Evolutionary conservation across 2,888 invertebrate genomes (phyloP).

Genomic region (Drosophila subsilvestris): DNA sequence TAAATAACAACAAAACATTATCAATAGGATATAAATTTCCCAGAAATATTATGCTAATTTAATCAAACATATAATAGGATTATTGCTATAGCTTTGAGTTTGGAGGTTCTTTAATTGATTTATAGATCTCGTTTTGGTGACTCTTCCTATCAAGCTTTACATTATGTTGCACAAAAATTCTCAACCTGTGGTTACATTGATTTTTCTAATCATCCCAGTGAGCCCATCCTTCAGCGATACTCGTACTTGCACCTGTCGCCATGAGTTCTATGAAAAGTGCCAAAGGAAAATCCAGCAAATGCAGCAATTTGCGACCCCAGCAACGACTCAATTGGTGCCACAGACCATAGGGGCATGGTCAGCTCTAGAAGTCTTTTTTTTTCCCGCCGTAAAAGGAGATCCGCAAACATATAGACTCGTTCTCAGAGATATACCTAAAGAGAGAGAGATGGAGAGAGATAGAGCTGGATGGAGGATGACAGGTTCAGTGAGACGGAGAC

Average conservation of each 20-base stretch:
- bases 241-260: background rate
- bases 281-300: conserved; percentile 7
- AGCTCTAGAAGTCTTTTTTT: conserved; percentile 27
- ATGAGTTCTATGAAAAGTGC: background rate
- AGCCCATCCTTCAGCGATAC: background rate
- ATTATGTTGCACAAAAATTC: no score
- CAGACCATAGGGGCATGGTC: conserved; percentile 32
- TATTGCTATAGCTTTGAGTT: no score
- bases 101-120: no score
- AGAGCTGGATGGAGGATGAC: background rate
- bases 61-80: no score
- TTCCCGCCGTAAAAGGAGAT: conserved; percentile 56
- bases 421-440: background rate
- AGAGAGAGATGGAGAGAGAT: background rate
- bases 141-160: background rate
- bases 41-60: no score
- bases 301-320: conserved; percentile 5
- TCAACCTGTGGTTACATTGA: no score
- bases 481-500: conserved; percentile 21
- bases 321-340: conserved; percentile 58
- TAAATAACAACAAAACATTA: no score
- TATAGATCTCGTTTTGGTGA: background rate
- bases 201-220: no score
- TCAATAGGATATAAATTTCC: no score
- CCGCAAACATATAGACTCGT: no score